Evolutionary conservation across 2,113 vertebrate species (phyloP).

Genomic region (Nicator chloris): DNA sequence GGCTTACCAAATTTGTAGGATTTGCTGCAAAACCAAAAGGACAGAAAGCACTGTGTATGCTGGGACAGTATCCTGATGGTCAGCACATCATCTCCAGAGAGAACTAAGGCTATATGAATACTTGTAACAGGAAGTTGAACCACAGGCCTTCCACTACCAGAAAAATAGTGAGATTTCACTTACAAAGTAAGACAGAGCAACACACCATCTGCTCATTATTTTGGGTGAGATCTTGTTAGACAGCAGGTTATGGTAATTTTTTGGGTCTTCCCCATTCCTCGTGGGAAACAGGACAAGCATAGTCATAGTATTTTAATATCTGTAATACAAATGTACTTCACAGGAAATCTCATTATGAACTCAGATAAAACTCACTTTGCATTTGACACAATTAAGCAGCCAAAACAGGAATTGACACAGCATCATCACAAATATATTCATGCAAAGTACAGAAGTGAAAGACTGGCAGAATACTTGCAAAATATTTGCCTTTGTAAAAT

Average conservation of each 20-base stretch:
- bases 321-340: neutral
- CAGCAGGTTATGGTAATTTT: accelerated
- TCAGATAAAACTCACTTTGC: neutral
- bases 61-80: too few relatives aligned
- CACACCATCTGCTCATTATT: neutral
- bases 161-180: neutral
- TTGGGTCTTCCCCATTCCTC: neutral
- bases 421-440: neutral
- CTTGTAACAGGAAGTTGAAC: neutral
- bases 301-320: neutral
- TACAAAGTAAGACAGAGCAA: neutral
- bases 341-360: neutral
- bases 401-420: neutral
- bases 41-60: neutral
- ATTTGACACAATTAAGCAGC: neutral
- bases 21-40: neutral
- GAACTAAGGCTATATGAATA: neutral
- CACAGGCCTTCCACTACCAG: neutral
- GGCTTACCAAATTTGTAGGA: neutral
- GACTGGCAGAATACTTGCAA: neutral
- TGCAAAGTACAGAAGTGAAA: neutral
- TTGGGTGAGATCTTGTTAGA: neutral
- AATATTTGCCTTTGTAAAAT: neutral
- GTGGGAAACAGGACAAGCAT: neutral
- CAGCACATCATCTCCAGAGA: neutral